A percentile compares a stretch with the other conserved stretches of the same genome.
Evolutionary conservation across 2,797 vertebrate genomes (phyloP).

Genomic region (Chloroceryle inda): DNA sequence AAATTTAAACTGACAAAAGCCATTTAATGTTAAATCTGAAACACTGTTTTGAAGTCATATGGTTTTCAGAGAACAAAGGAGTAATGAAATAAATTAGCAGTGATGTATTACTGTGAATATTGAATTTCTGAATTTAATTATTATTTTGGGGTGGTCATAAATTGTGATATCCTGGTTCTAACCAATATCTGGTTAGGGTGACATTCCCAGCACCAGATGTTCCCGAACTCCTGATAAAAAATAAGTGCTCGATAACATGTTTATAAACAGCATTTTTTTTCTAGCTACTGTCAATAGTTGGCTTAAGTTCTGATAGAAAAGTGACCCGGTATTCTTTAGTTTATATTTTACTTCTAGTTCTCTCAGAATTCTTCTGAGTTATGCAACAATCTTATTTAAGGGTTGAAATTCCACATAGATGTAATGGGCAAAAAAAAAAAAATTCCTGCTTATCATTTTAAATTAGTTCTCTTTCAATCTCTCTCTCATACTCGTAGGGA

Average conservation of each 20-base stretch:
- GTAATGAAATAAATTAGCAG: slow-evolving; percentile 25
- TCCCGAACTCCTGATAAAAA: background rate
- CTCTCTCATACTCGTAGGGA: background rate
- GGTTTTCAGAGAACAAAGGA: slow-evolving; percentile 5
- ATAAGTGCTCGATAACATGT: background rate
- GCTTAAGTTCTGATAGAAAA: background rate
- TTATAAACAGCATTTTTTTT: background rate
- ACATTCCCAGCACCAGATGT: background rate
- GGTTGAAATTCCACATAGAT: background rate
- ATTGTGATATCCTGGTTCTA: background rate
- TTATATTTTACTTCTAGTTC: background rate
- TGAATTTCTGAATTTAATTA: background rate
- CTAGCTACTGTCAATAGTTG: background rate
- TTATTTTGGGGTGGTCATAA: background rate
- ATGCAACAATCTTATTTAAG: background rate
- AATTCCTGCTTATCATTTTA: background rate
- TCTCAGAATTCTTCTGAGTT: background rate
- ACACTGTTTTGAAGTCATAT: slow-evolving; percentile 3
- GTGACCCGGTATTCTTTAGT: background rate
- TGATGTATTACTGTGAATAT: background rate
- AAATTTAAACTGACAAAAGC: slow-evolving; percentile 62
- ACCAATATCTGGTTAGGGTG: background rate
- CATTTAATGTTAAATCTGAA: slow-evolving; percentile 43
- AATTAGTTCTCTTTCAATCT: background rate
- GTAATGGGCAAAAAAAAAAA: background rate